Percentiles rank a stretch among this genome's conserved stretches.
Evolutionary conservation across 2,888 invertebrate species (phyloP).

Genomic region (Horisme vitalbata): DNA sequence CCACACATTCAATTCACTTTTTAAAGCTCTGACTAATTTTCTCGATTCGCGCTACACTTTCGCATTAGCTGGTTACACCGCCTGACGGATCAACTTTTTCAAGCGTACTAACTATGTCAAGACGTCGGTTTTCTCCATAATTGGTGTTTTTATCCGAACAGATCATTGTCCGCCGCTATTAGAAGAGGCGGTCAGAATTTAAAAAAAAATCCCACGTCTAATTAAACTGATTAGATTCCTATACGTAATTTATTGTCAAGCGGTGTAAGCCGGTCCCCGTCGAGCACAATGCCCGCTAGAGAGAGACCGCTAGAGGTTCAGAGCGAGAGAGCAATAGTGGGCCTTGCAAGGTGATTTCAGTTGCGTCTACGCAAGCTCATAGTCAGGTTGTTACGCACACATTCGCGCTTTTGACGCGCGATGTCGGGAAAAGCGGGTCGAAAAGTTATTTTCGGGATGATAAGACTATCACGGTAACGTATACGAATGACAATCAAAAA

Average conservation of each 20-base stretch:
- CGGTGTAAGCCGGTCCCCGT: conserved; percentile 55
- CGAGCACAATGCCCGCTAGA: conserved; percentile 80
- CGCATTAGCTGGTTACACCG: conserved; percentile 9
- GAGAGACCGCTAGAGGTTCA: conserved; percentile 53
- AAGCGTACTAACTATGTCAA: conserved; percentile 30
- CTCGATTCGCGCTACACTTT: conserved; percentile 6
- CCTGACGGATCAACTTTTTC: conserved; percentile 16
- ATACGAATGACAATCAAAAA: conserved; percentile 25
- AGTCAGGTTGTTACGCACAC: conserved; percentile 76
- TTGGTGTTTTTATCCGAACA: conserved; percentile 37
- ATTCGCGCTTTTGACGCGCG: conserved; percentile 54
- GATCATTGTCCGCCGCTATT: conserved; percentile 49
- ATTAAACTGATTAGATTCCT: conserved; percentile 82
- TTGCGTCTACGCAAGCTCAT: conserved; percentile 78
- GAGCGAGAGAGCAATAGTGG: conserved; percentile 71
- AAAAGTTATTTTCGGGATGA: conserved; percentile 40
- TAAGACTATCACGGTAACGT: conserved; percentile 29
- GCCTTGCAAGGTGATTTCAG: conserved; percentile 83
- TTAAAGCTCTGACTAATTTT: background rate
- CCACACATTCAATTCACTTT: background rate
- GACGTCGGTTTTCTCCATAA: conserved; percentile 34
- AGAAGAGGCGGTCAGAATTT: conserved; percentile 48
- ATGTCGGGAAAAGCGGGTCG: conserved; percentile 50
- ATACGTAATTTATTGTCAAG: conserved; percentile 81
- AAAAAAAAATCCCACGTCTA: conserved; percentile 76